Percentiles rank a stretch among this genome's conserved stretches.
phyloP scores from a whole-genome alignment of 2,113 vertebrate species.

The Malaclemys terrapin region DNA sequence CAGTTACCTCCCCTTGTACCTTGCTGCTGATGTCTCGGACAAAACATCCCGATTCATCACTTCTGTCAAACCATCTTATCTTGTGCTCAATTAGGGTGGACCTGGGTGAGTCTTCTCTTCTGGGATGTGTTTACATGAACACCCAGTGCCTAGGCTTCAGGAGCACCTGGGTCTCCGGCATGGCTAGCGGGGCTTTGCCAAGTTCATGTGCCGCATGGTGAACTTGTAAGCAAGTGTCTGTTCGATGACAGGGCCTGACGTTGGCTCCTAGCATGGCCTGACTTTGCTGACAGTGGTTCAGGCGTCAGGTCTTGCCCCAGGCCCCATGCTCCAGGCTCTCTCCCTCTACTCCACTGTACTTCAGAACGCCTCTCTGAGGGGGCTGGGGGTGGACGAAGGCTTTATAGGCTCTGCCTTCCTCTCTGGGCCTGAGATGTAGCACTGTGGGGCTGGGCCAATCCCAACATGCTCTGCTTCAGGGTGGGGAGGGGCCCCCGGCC shows the following conservation, averaged over 20 bases:
- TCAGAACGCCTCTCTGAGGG: too few relatives aligned
- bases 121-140: too few relatives aligned
- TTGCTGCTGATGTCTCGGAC: too few relatives aligned
- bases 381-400: neutral
- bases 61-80: neutral
- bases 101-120: neutral
- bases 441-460: neutral
- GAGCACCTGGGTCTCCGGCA: too few relatives aligned
- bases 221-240: too few relatives aligned
- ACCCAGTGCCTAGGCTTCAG: too few relatives aligned
- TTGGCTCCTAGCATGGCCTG: neutral
- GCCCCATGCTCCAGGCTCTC: too few relatives aligned
- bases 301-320: too few relatives aligned
- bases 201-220: too few relatives aligned
- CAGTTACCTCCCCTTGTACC: too few relatives aligned
- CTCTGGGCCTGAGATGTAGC: neutral
- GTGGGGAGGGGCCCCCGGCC: too few relatives aligned
- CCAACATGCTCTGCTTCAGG: neutral
- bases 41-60: too few relatives aligned
- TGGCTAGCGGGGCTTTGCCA: neutral
- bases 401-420: neutral
- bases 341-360: neutral
- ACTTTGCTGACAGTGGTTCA: neutral
- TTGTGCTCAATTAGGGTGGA: neutral
- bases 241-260: neutral